Evolutionary conservation across 2,797 vertebrate species (phyloP).

Genomic region (Spheniscus humboldti): DNA sequence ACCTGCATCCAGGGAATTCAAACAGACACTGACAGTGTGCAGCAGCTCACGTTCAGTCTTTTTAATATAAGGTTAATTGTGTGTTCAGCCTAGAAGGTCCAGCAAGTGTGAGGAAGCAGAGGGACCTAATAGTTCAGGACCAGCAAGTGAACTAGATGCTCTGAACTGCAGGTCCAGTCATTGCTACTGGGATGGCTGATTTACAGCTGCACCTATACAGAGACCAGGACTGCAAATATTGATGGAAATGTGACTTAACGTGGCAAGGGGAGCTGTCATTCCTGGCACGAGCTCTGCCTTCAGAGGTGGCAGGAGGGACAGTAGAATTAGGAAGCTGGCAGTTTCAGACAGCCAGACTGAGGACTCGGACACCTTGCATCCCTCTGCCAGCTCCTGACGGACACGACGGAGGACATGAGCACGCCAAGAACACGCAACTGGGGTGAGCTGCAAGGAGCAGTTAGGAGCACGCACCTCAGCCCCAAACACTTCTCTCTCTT

Average conservation of each 20-base stretch:
- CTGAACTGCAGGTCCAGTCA: neutral
- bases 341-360: neutral
- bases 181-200: accelerated
- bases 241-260: neutral
- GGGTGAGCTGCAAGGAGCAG: neutral
- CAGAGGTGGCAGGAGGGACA: neutral
- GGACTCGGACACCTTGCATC: neutral
- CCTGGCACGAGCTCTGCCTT: neutral
- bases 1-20: neutral
- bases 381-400: neutral
- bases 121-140: neutral
- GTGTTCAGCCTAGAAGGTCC: neutral
- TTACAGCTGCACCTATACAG: accelerated
- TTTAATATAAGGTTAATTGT: neutral
- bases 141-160: neutral
- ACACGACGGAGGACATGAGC: accelerated
- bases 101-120: neutral
- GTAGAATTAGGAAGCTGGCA: neutral
- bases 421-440: accelerated
- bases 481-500: neutral
- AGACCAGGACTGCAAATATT: neutral
- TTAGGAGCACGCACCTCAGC: neutral
- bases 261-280: neutral
- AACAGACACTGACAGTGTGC: accelerated
- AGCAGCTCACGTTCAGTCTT: neutral